Conservation (phyloP, 2,888 invertebrate genomes). For the Agriopis leucophaearia region DNA sequence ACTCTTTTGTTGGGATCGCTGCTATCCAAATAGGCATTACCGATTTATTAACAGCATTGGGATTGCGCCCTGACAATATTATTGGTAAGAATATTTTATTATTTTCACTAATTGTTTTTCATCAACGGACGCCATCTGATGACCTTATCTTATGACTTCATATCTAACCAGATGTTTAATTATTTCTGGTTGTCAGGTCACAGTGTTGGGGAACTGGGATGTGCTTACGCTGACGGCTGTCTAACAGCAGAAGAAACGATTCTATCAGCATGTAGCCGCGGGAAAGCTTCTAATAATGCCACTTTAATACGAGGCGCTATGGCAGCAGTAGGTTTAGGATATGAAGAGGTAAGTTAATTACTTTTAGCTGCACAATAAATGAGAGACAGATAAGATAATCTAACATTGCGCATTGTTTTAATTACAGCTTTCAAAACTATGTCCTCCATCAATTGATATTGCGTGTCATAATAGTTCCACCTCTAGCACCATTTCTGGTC, state of each 20-base stretch:
- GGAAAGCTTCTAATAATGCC: constrained; percentile 90
- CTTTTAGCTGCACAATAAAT: neutral
- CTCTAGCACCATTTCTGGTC: constrained; percentile 93
- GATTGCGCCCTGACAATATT: constrained; percentile 86
- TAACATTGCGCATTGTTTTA: neutral
- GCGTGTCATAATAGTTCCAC: constrained; percentile 93
- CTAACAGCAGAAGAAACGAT: constrained; percentile 95
- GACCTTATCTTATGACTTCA: no score
- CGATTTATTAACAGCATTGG: constrained; percentile 76
- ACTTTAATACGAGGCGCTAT: constrained; percentile 91
- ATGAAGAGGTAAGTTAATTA: constrained; percentile 69
- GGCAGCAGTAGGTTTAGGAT: constrained; percentile 93
- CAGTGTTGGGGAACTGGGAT: constrained; percentile 97
- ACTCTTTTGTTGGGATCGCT: constrained; percentile 92
- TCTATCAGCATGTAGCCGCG: constrained; percentile 92
- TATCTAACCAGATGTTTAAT: no score
- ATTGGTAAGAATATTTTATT: constrained; percentile 85
- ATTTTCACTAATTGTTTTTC: no score
- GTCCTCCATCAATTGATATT: constrained; percentile 89
- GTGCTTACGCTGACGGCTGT: constrained; percentile 97
- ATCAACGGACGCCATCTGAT: no score
- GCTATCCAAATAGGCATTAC: constrained; percentile 87
- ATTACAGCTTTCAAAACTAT: constrained; percentile 61
- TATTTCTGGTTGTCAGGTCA: constrained; percentile 87
- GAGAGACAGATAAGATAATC: neutral